These are phyloP conservation scores for Palloptera scutellata DNA, from an alignment of 2,888 invertebrate genomes.

Conservation along the genomic window DNA sequence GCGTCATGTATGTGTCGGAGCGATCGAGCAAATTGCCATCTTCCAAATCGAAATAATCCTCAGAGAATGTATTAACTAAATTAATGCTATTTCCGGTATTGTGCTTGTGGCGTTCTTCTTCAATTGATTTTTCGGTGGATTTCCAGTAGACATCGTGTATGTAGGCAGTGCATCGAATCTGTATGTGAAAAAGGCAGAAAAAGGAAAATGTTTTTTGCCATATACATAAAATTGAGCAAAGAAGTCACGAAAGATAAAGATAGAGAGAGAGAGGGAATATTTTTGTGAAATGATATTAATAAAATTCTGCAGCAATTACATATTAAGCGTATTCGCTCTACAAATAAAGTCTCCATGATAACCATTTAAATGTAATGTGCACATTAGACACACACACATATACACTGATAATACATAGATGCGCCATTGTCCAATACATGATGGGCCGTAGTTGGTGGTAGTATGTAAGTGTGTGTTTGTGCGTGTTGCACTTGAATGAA, in stretches of 20 bases:
- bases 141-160: slow-evolving; percentile 72
- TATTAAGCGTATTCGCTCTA: too few relatives aligned
- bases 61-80: slow-evolving; percentile 49
- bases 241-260: too few relatives aligned
- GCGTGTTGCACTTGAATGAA: neutral
- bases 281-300: too few relatives aligned
- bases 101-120: slow-evolving; percentile 63
- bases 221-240: too few relatives aligned
- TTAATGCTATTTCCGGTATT: slow-evolving; percentile 47
- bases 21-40: slow-evolving; percentile 53
- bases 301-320: too few relatives aligned
- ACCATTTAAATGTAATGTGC: too few relatives aligned
- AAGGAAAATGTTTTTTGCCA: neutral
- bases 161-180: slow-evolving; percentile 72
- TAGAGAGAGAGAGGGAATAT: too few relatives aligned
- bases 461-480: slow-evolving; percentile 3
- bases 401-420: slow-evolving; percentile 23
- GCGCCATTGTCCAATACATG: neutral
- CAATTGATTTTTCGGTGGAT: slow-evolving; percentile 72
- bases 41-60: slow-evolving; percentile 53
- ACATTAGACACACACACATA: slow-evolving; percentile 4
- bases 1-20: slow-evolving; percentile 54
- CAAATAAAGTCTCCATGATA: too few relatives aligned
- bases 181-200: slow-evolving; percentile 6
- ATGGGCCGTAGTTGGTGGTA: slow-evolving; percentile 23